phyloP scores from a whole-genome alignment of 2,888 invertebrate genomes.

The Folsomia candida region DNA sequence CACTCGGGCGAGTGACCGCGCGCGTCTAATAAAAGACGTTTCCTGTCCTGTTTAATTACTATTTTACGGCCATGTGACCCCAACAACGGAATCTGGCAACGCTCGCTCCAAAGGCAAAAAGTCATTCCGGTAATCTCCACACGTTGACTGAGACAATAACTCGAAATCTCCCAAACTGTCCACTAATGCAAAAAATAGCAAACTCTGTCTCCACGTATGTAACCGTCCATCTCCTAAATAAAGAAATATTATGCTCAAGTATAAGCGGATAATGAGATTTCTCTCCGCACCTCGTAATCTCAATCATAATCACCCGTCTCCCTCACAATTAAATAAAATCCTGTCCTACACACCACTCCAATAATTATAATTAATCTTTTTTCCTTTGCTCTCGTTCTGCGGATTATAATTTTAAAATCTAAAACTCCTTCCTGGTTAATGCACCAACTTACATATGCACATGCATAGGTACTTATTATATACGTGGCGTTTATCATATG shows the following conservation, averaged over 20 bases:
- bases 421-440: too few relatives aligned
- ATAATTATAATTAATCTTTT: background rate
- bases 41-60: background rate
- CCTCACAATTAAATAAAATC: background rate
- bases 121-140: background rate
- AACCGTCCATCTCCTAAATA: background rate
- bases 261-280: conserved; percentile 7
- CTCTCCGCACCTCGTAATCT: background rate
- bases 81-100: too few relatives aligned
- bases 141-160: background rate
- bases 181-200: background rate
- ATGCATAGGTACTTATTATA: too few relatives aligned
- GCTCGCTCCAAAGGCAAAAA: background rate
- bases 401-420: background rate
- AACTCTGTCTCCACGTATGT: too few relatives aligned
- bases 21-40: background rate
- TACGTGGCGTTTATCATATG: too few relatives aligned
- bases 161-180: background rate
- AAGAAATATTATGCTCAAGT: background rate
- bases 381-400: background rate
- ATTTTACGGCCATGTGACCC: background rate
- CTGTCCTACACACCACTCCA: background rate
- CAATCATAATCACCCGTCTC: background rate
- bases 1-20: background rate
- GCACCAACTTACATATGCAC: background rate